phyloP scores from a whole-genome alignment of 2,113 vertebrate genomes.

The Pollimyrus isidori region DNA sequence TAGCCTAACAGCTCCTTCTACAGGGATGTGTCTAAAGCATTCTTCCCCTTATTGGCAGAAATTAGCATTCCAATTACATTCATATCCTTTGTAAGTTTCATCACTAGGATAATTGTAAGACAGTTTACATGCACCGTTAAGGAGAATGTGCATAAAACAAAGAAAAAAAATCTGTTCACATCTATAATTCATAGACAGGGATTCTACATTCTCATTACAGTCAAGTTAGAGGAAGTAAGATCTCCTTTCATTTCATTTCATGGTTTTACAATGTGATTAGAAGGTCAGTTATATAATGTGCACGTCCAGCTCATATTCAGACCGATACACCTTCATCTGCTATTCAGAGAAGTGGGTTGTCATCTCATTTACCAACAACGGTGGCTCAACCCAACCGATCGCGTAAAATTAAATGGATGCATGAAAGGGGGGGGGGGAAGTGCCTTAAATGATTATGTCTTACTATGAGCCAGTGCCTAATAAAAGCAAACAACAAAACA shows the following conservation, averaged over 20 bases:
- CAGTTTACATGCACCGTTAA: constrained; percentile 58
- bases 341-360: neutral
- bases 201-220: constrained; percentile 38
- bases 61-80: constrained; percentile 60
- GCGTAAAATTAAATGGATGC: neutral
- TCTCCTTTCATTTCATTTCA: constrained; percentile 2
- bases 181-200: constrained; percentile 44
- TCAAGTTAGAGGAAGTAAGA: constrained; percentile 24
- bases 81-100: constrained; percentile 55
- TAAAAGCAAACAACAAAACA: constrained; percentile 1
- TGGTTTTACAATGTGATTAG: neutral
- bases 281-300: neutral
- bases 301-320: neutral
- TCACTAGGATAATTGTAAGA: constrained; percentile 45
- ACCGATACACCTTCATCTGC: neutral
- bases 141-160: constrained; percentile 42
- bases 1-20: constrained; percentile 43
- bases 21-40: constrained; percentile 43
- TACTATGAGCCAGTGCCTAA: neutral
- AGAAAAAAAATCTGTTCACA: constrained; percentile 46
- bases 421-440: neutral
- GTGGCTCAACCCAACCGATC: neutral
- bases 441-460: neutral
- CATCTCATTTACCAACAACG: neutral
- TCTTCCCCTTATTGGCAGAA: constrained; percentile 41